Base-by-base conservation (phyloP, 2,113 vertebrate species). In the Accipiter cooperii region DNA sequence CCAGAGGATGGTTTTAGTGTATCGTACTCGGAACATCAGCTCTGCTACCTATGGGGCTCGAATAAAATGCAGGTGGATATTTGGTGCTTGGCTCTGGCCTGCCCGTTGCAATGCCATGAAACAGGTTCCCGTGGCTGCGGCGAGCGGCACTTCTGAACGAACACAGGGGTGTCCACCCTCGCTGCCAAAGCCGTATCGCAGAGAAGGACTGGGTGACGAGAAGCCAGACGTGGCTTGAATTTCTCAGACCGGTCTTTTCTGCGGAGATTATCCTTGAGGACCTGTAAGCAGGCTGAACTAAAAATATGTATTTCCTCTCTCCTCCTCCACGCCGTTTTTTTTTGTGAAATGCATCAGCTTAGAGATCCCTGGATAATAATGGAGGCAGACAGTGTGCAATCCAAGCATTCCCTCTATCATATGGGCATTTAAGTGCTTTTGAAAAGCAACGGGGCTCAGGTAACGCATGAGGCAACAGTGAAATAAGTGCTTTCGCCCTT, bases 401-500 rank as follows among this genome's bases (percentile, higher is more conserved):
- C 94, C 91, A 86, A 94, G 90, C 82, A 73, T 95, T 86, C 92
- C 94, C 82, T 94, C 96, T 84, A 96, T 96, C 96, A 94, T 93
- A 93, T 83, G 93, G 93, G 64, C 96, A 94, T 96, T 97, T 95
- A 96, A 97, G 92, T 89, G 97, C 96, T 93, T 97, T 96, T 97
- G 95, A 97, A 98, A 97, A 97, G 96, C 77, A 82, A 25, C 73
- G 69, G 65, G 44, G 94, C 96, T 97, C 93, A 75, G 95, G 97
- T 93, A 97, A 96, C 22, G 86, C 96, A 95, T 96, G 97, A 97
- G 95, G 94, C 96, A 87, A 34, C 90, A 86, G 95, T 66, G 89
- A 96, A 98, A 96, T 97, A 97, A 97, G 96, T 61, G 96, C 90
- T 89, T 94, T 97, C 8, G 83, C 93, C 96, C 97, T 98, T 98